Conservation (phyloP, 2,888 invertebrate species). For the Meiosimyza platycephala region DNA sequence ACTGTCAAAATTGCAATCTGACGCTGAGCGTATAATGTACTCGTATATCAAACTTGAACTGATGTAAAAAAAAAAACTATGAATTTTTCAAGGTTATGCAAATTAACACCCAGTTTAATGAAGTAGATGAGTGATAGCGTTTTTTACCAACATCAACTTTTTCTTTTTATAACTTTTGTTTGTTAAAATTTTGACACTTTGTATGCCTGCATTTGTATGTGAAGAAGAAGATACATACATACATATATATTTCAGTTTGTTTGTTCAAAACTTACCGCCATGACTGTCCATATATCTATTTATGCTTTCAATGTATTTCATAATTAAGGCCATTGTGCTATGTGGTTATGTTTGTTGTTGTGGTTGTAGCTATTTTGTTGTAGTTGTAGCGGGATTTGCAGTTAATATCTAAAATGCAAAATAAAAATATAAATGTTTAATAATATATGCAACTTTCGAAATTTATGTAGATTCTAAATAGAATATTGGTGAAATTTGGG, state of each 20-base stretch:
- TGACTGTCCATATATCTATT: slow-evolving; percentile 84
- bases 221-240: too few species aligned
- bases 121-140: background rate
- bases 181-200: slow-evolving; percentile 8
- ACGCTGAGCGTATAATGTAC: background rate
- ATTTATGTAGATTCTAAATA: too few species aligned
- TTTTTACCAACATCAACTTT: background rate
- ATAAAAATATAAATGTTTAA: too few species aligned
- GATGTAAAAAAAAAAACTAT: slow-evolving; percentile 37
- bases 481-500: too few species aligned
- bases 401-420: background rate
- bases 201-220: background rate
- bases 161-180: background rate
- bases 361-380: slow-evolving; percentile 35
- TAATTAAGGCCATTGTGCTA: slow-evolving; percentile 80
- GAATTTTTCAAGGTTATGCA: slow-evolving; percentile 54
- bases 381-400: slow-evolving; percentile 9
- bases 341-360: slow-evolving; percentile 38
- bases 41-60: slow-evolving; percentile 27
- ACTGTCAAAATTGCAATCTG: slow-evolving; percentile 51
- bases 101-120: slow-evolving; percentile 50
- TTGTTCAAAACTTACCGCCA: slow-evolving; percentile 75
- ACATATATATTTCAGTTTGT: too few species aligned
- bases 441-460: too few species aligned
- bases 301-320: slow-evolving; percentile 82